These are phyloP conservation scores for Drosophila persimilis DNA, from an alignment of 1,140 invertebrate species.

Conservation along the genomic window DNA sequence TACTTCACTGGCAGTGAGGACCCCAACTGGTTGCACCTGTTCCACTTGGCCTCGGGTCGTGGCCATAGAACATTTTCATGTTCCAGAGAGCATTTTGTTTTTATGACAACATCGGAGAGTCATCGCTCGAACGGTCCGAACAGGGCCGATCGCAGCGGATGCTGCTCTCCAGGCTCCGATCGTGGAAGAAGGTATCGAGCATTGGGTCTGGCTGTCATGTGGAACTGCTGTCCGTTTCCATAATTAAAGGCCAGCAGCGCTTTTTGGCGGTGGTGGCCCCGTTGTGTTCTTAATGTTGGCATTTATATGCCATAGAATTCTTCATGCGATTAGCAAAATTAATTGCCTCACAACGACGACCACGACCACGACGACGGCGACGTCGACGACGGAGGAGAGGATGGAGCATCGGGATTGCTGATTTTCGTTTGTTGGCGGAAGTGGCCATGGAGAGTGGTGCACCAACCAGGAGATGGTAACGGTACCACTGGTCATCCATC, in stretches of 20 bases:
- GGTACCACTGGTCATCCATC: slow-evolving; percentile 15
- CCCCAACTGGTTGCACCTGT: slow-evolving; percentile 63
- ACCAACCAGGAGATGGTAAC: slow-evolving; percentile 15
- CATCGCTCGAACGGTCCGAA: slow-evolving; percentile 10
- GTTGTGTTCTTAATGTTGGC: slow-evolving; percentile 42
- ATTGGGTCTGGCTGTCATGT: slow-evolving; percentile 38
- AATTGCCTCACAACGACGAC: slow-evolving; percentile 13
- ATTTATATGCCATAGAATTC: slow-evolving; percentile 43
- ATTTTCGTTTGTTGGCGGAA: slow-evolving; percentile 37
- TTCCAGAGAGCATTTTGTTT: slow-evolving; percentile 51
- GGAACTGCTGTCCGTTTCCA: slow-evolving; percentile 27
- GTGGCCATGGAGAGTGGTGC: slow-evolving; percentile 22
- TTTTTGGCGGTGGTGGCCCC: slow-evolving; percentile 19
- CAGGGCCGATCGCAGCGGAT: slow-evolving; percentile 35
- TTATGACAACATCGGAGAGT: slow-evolving; percentile 41
- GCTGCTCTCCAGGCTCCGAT: slow-evolving; percentile 38
- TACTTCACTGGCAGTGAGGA: not conserved
- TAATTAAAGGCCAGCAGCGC: slow-evolving; percentile 47
- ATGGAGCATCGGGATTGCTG: slow-evolving; percentile 5
- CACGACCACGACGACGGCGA: not conserved
- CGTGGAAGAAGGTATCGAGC: not conserved
- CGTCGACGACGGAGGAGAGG: not conserved
- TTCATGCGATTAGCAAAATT: slow-evolving; percentile 43
- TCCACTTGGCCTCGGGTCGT: slow-evolving; percentile 42
- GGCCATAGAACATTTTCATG: slow-evolving; percentile 46